Base-by-base conservation (phyloP, 2,888 invertebrate genomes). In the Linnaemya vulpina region DNA sequence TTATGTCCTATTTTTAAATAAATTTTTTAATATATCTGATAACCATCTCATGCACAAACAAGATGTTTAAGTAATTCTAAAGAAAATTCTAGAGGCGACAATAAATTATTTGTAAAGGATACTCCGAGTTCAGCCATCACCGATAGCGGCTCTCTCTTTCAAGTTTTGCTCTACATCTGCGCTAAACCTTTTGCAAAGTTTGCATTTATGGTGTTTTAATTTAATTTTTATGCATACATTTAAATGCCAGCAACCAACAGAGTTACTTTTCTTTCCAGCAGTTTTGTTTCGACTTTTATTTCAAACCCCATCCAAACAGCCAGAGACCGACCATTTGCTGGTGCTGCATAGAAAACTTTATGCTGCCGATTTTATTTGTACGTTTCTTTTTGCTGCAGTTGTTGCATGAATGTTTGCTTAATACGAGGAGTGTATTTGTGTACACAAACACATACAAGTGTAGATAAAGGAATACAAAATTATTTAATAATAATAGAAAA, bases 141-240 rank as follows among this genome's bases (percentile, higher is more conserved):
- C 22, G 9, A 8, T 22, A 9, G 0, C 4, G 40, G 22, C 10
- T 9, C 8, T 30, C 13, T 25, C 1, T 5, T 9, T 22, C 0
- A 13, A 8, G 9, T 55, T 55, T 51, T 62, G 40, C 58, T 55
- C 15, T 78, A 43, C 35, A 74, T 70, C 49, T 73, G 51, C 67
- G 38, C 10, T 40, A 58, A 79, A 79, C 58, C 46, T 84, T 84
- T 22, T 76, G 80, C 62, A 80, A 80, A 84, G 80, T 84, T 84
- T 80, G 62, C 84, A 84, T 80, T 73, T 80, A 84, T 80, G 73
- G 71, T 84, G 80, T 84, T 80, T 84, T 84, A 76, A 84, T 84
- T 84, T 84, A 80, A 84, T 84, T 84, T 84, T 80, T 80, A 76
- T 80, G 80, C 76, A 84, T 80, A 71, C 65, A 80, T 76, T 84